phyloP scores from a whole-genome alignment of 2,888 invertebrate genomes.

The Melinaea marsaeus region DNA sequence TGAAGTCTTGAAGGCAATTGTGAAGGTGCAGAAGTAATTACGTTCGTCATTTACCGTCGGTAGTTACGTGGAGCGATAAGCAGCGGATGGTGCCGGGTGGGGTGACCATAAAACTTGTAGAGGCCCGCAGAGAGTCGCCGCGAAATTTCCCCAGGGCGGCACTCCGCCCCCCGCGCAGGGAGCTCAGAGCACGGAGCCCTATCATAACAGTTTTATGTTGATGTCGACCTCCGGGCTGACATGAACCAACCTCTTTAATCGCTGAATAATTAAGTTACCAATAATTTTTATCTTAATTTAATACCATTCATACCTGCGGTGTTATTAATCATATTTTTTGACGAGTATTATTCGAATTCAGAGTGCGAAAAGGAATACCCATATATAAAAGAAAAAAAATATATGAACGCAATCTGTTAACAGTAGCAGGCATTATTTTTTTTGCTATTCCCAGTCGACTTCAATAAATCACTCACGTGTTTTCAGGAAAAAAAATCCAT shows the following conservation, averaged over 20 bases:
- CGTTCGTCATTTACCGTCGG: constrained; percentile 45
- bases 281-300: background rate
- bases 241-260: constrained; percentile 22
- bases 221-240: constrained; percentile 61
- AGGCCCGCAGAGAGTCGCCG: constrained; percentile 71
- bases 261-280: constrained; percentile 14
- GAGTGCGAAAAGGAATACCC: constrained; percentile 38
- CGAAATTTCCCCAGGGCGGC: constrained; percentile 74
- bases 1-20: constrained; percentile 16
- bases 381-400: constrained; percentile 45
- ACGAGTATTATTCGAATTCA: background rate
- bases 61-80: constrained; percentile 64
- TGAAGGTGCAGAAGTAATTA: constrained; percentile 33
- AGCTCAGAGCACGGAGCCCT: constrained; percentile 69
- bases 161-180: constrained; percentile 60
- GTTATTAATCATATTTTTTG: background rate
- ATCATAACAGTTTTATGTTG: constrained; percentile 78
- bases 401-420: constrained; percentile 63
- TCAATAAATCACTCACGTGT: constrained; percentile 70
- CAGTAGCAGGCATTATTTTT: constrained; percentile 56
- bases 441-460: constrained; percentile 61
- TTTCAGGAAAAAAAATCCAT: constrained; percentile 59
- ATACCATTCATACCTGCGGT: no score
- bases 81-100: constrained; percentile 53
- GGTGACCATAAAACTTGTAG: constrained; percentile 76